Conservation (phyloP, 2,113 vertebrate genomes). For the Etia nguti region DNA sequence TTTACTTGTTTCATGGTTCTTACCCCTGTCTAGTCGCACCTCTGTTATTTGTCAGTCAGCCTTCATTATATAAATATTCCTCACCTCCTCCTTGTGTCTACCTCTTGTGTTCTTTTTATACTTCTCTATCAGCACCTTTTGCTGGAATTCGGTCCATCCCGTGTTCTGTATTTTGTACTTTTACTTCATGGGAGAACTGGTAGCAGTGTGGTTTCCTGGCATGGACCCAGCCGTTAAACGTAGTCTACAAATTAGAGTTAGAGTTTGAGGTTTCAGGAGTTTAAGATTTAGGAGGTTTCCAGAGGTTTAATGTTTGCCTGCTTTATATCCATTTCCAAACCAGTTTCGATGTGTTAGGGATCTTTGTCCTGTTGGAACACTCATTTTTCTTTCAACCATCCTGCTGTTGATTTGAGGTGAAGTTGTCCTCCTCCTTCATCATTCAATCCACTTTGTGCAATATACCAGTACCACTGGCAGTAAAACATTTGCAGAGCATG, state of each 20-base stretch:
- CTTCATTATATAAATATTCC: background rate
- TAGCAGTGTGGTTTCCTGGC: background rate
- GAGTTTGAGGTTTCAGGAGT: background rate
- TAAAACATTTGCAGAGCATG: background rate
- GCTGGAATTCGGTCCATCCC: background rate
- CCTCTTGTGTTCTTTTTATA: background rate
- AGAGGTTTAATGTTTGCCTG: background rate
- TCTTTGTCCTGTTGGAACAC: background rate
- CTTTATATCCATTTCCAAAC: background rate
- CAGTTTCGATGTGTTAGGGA: background rate
- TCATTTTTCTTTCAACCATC: background rate
- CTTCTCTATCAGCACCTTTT: background rate
- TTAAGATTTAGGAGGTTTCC: fast-evolving
- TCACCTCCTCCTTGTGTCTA: background rate
- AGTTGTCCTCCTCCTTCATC: background rate
- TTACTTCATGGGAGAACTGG: fast-evolving
- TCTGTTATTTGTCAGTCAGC: background rate
- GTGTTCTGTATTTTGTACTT: fast-evolving
- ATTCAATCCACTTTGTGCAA: background rate
- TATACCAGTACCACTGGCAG: background rate
- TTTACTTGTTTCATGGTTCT: background rate
- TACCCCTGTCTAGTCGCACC: background rate
- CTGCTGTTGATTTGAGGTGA: background rate
- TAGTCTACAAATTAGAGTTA: background rate
- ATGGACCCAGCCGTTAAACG: background rate